Percentiles rank a stretch among this genome's conserved stretches.
These are phyloP conservation scores for Cataglyphis hispanica DNA, from an alignment of 1,140 invertebrate species.

Conservation along the genomic window DNA sequence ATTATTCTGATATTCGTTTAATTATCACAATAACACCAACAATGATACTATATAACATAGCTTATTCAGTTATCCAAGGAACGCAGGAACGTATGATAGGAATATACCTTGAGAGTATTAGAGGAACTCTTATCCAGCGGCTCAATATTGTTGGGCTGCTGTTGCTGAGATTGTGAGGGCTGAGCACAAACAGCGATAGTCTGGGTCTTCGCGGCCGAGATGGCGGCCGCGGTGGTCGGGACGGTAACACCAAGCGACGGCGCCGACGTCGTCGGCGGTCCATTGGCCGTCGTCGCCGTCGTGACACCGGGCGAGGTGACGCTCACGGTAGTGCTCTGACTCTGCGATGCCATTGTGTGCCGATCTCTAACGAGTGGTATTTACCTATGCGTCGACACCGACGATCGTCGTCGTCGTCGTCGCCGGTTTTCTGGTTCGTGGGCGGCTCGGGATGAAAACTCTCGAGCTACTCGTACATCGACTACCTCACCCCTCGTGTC, in stretches of 20 bases:
- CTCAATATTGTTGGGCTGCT: constrained; percentile 83
- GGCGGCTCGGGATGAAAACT: not conserved
- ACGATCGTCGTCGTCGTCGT: not conserved
- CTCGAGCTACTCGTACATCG: constrained; percentile 16
- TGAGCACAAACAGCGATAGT: constrained; percentile 26
- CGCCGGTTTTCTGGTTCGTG: not conserved
- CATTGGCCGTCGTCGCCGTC: constrained; percentile 55
- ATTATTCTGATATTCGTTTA: not conserved
- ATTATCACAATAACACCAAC: not conserved
- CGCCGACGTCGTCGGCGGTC: constrained; percentile 60
- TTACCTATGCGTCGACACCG: not conserved
- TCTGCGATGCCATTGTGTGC: constrained; percentile 80
- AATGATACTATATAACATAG: not conserved
- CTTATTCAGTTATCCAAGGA: not conserved
- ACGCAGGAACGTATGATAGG: not conserved
- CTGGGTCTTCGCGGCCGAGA: constrained; percentile 53
- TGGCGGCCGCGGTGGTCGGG: constrained; percentile 47
- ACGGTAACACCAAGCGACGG: constrained; percentile 30
- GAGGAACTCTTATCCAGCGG: constrained; percentile 83
- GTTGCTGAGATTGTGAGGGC: constrained; percentile 66
- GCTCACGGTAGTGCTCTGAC: constrained; percentile 72
- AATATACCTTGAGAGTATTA: constrained; percentile 84
- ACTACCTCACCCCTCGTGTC: constrained; percentile 38
- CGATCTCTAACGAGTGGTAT: not conserved
- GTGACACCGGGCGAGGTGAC: constrained; percentile 56